These are phyloP conservation scores for Poecilia picta DNA, from an alignment of 2,797 vertebrate genomes.

Conservation along the genomic window DNA sequence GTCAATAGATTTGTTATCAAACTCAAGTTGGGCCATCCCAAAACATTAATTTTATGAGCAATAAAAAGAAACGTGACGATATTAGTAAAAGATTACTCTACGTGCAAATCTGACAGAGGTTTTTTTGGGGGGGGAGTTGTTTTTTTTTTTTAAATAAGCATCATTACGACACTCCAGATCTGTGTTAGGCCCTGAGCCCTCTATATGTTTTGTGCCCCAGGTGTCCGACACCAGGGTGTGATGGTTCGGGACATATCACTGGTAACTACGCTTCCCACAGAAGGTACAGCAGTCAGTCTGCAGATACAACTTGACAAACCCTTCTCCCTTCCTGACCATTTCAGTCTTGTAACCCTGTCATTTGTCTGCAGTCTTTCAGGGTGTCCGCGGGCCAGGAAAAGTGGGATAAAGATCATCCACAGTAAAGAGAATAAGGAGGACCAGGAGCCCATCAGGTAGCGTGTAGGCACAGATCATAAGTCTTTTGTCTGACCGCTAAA, in stretches of 20 bases:
- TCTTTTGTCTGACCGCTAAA: conserved; percentile 45
- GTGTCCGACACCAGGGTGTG: conserved; percentile 98
- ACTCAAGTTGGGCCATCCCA: no score
- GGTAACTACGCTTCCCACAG: conserved; percentile 99
- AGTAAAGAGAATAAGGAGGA: conserved; percentile 99
- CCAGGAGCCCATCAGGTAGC: conserved; percentile 98
- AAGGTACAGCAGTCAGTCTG: conserved; percentile 83
- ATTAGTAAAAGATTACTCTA: neutral
- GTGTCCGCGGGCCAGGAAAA: conserved; percentile 97
- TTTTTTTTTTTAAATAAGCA: no score
- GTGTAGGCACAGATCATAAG: conserved; percentile 46
- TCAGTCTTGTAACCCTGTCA: conserved; percentile 42
- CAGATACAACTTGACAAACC: neutral
- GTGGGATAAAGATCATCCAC: conserved; percentile 98
- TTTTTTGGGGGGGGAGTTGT: no score
- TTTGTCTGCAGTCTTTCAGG: conserved; percentile 92
- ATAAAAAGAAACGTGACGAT: neutral
- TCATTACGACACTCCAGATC: neutral
- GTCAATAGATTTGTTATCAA: neutral
- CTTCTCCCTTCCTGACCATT: neutral
- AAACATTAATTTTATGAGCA: neutral
- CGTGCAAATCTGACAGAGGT: neutral
- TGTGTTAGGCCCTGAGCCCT: conserved; percentile 71
- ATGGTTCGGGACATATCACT: conserved; percentile 99
- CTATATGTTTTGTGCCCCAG: conserved; percentile 84